Base-by-base conservation (phyloP, 1,140 invertebrate genomes). In the Ctenoplectra terminalis region DNA sequence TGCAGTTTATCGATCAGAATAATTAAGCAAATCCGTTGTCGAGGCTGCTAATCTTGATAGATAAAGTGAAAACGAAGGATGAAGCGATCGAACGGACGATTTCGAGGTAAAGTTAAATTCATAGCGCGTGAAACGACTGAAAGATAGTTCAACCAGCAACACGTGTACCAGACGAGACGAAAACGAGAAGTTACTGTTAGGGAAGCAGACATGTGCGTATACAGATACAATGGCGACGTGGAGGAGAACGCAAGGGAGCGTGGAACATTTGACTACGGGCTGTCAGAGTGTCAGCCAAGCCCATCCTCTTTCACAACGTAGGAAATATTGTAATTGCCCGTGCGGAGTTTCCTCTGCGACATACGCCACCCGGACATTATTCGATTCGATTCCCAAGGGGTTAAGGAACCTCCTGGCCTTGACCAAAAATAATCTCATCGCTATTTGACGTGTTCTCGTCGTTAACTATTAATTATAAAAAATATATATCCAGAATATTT, bases 221-320 rank as follows among this genome's bases (percentile, higher is more conserved):
- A 66, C 37, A 63, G 61, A 84, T 72, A 83, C 85, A 86, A 80
- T 69, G 70, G 52, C 78, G 71, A 71, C 61, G 37, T 61, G 70
- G 85, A 78, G 63, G 80, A 70, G 76, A 73, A 86, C 83, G 89
- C 90, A 91, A 75, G 89, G 83, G 90, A 91, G 87, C 91, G 91
- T 92, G 91, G 91, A 92, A 91, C 90, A 91, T 91, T 91, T 91
- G 89, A 91, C 90, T 90, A 84, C 87, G 89, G 88, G 75, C 89
- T 91, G 89, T 92, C 90, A 89, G 88, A 90, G 91, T 91, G 89
- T 91, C 92, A 89, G 91, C 92, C 91, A 92, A 92, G 91, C 91
- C 92, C 92, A 92, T 92, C 92, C 90, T 92, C 90, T 91, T 91
- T 91, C 87, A 88, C 86, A 90, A 90, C 90, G 85, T 90, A 91